Evolutionary conservation across 37 sponge, comb jelly and placozoan species (phyloP).

Genomic region (Amphimedon queenslandica): DNA sequence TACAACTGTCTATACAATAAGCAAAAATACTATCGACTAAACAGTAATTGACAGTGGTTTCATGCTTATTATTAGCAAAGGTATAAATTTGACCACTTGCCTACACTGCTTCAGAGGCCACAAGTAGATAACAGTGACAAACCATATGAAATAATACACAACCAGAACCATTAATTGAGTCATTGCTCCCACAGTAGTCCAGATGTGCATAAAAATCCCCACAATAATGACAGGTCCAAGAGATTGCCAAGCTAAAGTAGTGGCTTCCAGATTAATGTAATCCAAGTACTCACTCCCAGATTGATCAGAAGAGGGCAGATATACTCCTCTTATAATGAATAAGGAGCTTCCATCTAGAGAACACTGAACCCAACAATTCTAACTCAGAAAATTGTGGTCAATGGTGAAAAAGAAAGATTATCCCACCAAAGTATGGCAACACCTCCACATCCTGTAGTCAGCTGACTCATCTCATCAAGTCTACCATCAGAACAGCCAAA

Average conservation of each 20-base stretch:
- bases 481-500: slow-evolving; percentile 5
- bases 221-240: slow-evolving; percentile 5
- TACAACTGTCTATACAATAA: not conserved
- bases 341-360: not conserved
- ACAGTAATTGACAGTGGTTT: slow-evolving; percentile 8
- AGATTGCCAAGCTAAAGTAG: not conserved
- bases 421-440: slow-evolving; percentile 2
- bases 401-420: slow-evolving; percentile 1
- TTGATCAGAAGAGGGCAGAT: not conserved
- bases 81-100: not conserved
- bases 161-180: not conserved
- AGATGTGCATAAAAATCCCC: slow-evolving; percentile 3
- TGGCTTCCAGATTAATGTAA: not conserved
- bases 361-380: slow-evolving; percentile 2
- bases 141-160: not conserved
- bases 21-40: slow-evolving; percentile 3
- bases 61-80: not conserved
- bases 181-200: not conserved
- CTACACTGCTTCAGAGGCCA: not conserved
- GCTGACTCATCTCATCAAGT: not conserved
- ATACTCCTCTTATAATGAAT: not conserved
- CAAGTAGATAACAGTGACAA: not conserved
- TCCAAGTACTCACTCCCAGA: not conserved
- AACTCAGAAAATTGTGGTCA: not conserved
- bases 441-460: slow-evolving; percentile 2